phyloP scores from a whole-genome alignment of 1,140 invertebrate genomes.

The Chironomus striatipennis region DNA sequence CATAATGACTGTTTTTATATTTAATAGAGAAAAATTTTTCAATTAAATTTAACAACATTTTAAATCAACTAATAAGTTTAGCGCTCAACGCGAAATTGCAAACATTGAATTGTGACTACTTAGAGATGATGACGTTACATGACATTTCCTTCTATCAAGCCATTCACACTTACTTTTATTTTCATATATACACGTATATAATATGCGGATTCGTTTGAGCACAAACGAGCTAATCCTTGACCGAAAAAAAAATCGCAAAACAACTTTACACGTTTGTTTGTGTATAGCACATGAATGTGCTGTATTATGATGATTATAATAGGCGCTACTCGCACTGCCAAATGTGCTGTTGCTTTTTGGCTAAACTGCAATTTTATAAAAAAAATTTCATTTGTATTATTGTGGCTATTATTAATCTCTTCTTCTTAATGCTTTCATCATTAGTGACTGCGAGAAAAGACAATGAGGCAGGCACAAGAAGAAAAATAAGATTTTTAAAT shows the following conservation, averaged over 20 bases:
- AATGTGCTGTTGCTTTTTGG: not conserved
- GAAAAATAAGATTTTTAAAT: too few relatives aligned
- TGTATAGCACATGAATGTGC: not conserved
- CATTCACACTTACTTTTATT: constrained; percentile 5
- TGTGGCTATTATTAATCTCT: not conserved
- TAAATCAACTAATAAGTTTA: not conserved
- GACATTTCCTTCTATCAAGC: constrained; percentile 20
- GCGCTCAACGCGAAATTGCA: not conserved
- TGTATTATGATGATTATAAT: constrained; percentile 1
- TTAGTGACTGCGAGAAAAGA: too few relatives aligned
- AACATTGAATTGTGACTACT: too few relatives aligned
- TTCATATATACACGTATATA: not conserved
- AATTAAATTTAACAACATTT: not conserved
- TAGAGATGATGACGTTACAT: constrained; percentile 10
- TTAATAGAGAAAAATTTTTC: too few relatives aligned
- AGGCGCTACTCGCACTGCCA: not conserved
- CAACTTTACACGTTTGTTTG: not conserved
- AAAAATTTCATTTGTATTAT: not conserved
- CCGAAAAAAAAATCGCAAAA: not conserved
- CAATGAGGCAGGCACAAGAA: too few relatives aligned
- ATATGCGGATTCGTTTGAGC: constrained; percentile 11
- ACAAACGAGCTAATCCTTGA: constrained; percentile 15
- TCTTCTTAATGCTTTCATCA: not conserved
- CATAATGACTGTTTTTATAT: too few relatives aligned
- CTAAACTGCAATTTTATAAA: not conserved